A percentile compares a stretch with the other conserved stretches of the same genome.
phyloP scores from a whole-genome alignment of 2,888 invertebrate species.

The Dendrolimus houi region DNA sequence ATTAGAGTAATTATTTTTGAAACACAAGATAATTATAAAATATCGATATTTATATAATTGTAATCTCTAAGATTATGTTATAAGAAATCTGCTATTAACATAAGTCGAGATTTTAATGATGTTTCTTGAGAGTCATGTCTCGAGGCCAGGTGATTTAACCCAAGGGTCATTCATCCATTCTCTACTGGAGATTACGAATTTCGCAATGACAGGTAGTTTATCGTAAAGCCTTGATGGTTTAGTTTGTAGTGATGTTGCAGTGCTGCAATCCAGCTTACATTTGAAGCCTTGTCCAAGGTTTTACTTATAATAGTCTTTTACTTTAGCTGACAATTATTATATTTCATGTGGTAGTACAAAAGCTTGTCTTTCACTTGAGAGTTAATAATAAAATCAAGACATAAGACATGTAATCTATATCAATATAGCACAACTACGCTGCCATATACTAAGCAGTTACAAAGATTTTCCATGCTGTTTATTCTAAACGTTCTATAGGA shows the following conservation, averaged over 20 bases:
- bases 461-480: too few species aligned
- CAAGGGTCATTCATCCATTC: neutral
- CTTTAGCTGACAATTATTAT: neutral
- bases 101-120: too few species aligned
- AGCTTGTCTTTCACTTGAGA: neutral
- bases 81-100: too few species aligned
- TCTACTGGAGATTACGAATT: neutral
- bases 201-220: neutral
- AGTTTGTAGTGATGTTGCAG: neutral
- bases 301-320: neutral
- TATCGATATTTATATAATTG: too few species aligned
- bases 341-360: slow-evolving; percentile 1
- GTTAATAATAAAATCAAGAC: too few species aligned
- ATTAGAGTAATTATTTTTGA: too few species aligned
- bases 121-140: neutral
- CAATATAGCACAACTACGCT: too few species aligned
- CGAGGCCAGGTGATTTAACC: neutral
- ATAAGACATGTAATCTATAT: too few species aligned
- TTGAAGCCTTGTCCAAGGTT: neutral
- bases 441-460: too few species aligned
- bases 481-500: too few species aligned
- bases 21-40: too few species aligned
- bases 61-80: too few species aligned
- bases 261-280: neutral
- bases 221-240: neutral